Evolutionary conservation across 1,140 invertebrate genomes (phyloP).

Genomic region (Drosophila novamexicana): DNA sequence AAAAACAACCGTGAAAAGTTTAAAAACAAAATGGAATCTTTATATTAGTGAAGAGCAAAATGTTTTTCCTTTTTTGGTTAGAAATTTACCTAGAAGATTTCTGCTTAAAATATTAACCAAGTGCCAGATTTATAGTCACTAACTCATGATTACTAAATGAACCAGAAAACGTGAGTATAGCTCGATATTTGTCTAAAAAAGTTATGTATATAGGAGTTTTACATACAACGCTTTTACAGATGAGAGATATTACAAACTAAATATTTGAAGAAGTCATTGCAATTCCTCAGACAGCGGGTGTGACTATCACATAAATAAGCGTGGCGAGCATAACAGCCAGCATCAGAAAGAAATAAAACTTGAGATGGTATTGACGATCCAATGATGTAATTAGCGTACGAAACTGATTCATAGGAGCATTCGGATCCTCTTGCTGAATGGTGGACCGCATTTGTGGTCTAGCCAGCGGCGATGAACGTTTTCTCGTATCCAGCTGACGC

Average conservation of each 20-base stretch:
- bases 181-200: background rate
- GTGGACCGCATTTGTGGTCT: conserved; percentile 38
- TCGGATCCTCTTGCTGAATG: background rate
- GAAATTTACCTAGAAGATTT: background rate
- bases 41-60: background rate
- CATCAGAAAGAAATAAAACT: conserved; percentile 56
- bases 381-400: conserved; percentile 37
- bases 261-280: background rate
- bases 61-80: background rate
- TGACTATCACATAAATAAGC: conserved; percentile 64
- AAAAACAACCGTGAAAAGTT: background rate
- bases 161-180: background rate
- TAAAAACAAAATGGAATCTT: background rate
- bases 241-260: background rate
- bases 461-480: conserved; percentile 34
- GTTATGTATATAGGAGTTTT: background rate
- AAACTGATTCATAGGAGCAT: conserved; percentile 46
- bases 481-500: conserved; percentile 26
- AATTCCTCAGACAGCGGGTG: conserved; percentile 23
- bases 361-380: conserved; percentile 67
- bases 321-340: conserved; percentile 50
- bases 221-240: background rate
- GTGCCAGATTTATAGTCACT: background rate
- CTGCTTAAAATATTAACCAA: background rate
- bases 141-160: background rate